Conservation (phyloP, 2,888 invertebrate species). For the Prenolepis imparis region DNA sequence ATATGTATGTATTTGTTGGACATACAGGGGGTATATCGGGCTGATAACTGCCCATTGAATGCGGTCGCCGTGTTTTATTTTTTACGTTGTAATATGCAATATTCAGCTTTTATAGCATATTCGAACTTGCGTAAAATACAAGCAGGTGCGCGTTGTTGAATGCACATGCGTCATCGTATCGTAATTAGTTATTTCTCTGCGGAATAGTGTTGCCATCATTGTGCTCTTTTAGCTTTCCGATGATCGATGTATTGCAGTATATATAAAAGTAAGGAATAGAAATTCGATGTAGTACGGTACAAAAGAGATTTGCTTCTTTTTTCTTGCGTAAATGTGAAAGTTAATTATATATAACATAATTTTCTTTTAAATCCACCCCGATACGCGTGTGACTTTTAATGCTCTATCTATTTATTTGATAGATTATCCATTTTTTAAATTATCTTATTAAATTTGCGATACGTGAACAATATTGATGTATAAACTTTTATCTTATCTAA, state of each 20-base stretch:
- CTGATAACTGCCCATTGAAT: background rate
- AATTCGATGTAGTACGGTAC: conserved; percentile 9
- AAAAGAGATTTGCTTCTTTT: conserved; percentile 1
- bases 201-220: conserved; percentile 8
- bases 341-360: background rate
- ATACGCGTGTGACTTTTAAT: background rate
- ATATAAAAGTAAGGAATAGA: conserved; percentile 42
- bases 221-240: conserved; percentile 42
- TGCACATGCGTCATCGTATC: conserved; percentile 36
- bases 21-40: background rate
- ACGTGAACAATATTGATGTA: background rate
- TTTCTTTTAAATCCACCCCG: background rate
- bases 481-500: background rate
- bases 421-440: background rate
- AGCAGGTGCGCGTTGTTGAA: conserved; percentile 45
- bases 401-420: background rate
- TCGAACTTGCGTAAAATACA: conserved; percentile 7
- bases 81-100: background rate
- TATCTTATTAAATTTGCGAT: background rate
- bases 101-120: background rate
- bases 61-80: background rate
- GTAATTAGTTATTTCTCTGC: conserved; percentile 49
- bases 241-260: conserved; percentile 42
- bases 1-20: background rate
- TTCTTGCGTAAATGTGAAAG: background rate